Evolutionary conservation across 2,113 vertebrate genomes (phyloP), one percentile per base, ranked within the genome.

Genomic region (Platysteira castanea): DNA sequence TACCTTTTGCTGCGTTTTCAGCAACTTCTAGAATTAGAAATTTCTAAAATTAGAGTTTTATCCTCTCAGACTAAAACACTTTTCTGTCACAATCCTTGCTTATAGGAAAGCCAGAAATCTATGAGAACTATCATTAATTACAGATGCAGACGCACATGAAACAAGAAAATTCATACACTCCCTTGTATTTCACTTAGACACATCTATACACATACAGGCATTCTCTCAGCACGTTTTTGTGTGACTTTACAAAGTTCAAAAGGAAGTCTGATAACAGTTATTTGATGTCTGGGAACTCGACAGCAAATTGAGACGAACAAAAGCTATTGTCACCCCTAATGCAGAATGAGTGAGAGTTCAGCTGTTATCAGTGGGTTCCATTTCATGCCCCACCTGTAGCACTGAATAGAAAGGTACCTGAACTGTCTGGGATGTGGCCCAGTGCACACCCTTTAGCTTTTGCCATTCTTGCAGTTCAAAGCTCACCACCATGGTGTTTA

Each of bases 401-500:
- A 75, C 21, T 35, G 33, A 22, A 9, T 0, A 52, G 17, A 50
- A 86, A 54, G 16, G 47, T 5, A 30, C 6, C 9, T 37, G 27
- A 71, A 21, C 28, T 54, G 1, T 13, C 27, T 17, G 30, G 39
- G 44, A 42, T 18, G n/a, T 0, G 42, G 16, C 7, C 19, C 52
- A 71, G 76, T 0, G 2, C 16, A 15, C 9, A 54, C 9, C 6
- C 11, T 11, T 50, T 3, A 9, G 13, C 11, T 88, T 88, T 28
- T 47, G 15, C 35, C 37, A 8, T 26, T 47, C 37, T 11, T 31
- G 30, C 27, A 70, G 13, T 7, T 20, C 31, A 70, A 87, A 94
- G 59, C 13, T 70, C 10, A 1, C 13, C 41, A 41, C 37, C 9
- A 4, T 1, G 0, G 31, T 37, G 11, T 63, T 76, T 8, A 73